phyloP scores from a whole-genome alignment of 2,888 invertebrate genomes.

The Cheilosia impressa region DNA sequence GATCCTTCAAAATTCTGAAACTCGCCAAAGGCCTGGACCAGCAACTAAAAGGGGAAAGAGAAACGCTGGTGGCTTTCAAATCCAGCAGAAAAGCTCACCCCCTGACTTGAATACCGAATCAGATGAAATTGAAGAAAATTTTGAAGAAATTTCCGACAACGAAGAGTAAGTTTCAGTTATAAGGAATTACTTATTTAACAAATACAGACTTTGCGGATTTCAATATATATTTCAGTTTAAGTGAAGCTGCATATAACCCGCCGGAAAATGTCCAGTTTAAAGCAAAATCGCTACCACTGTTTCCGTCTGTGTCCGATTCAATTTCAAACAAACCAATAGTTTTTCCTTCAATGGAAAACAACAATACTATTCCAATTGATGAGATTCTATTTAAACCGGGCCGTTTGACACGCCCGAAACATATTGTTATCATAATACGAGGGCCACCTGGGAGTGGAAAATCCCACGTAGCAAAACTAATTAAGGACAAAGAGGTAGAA shows the following conservation, averaged over 20 bases:
- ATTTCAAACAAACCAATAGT: constrained; percentile 69
- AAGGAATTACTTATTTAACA: neutral
- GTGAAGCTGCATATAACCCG: constrained; percentile 2
- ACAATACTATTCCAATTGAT: constrained; percentile 88
- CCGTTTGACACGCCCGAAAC: constrained; percentile 89
- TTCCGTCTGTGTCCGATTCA: constrained; percentile 68
- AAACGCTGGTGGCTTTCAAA: neutral
- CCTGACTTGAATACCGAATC: constrained; percentile 1
- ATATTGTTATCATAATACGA: constrained; percentile 94
- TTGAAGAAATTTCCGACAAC: constrained; percentile 81
- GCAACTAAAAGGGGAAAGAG: constrained; percentile 70
- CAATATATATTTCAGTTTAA: constrained; percentile 19
- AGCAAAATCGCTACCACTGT: constrained; percentile 57
- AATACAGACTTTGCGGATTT: neutral
- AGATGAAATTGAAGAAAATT: constrained; percentile 76
- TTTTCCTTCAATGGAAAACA: constrained; percentile 81
- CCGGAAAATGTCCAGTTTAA: constrained; percentile 27
- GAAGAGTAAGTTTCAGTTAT: constrained; percentile 80
- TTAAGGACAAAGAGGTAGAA: constrained; percentile 92
- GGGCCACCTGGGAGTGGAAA: constrained; percentile 98
- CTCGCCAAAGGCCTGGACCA: constrained; percentile 53
- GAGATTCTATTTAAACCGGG: constrained; percentile 93
- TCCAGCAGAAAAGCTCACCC: neutral
- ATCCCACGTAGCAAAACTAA: constrained; percentile 93
- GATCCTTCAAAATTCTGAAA: constrained; percentile 60